Conservation (phyloP, 2,113 vertebrate species). For the Cephalophus harveyi region DNA sequence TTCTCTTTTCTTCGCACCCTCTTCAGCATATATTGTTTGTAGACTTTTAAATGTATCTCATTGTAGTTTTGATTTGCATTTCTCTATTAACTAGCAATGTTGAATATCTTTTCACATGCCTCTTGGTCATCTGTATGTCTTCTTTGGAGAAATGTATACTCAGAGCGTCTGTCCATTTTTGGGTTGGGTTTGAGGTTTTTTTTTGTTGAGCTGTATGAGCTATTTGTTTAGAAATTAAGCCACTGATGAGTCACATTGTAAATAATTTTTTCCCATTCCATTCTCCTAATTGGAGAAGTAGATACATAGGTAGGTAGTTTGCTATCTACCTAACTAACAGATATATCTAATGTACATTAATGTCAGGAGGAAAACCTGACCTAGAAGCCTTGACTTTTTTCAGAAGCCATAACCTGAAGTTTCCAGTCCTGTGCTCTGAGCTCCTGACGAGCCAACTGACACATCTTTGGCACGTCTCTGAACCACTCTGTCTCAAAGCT, state of each 20-base stretch:
- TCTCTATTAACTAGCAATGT: background rate
- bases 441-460: background rate
- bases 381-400: background rate
- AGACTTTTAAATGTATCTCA: background rate
- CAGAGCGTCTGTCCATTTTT: background rate
- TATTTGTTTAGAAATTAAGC: background rate
- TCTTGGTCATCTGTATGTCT: background rate
- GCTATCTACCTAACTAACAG: background rate
- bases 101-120: background rate
- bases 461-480: background rate
- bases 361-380: background rate
- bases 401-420: background rate
- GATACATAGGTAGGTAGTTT: background rate
- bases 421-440: background rate
- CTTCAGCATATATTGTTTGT: background rate
- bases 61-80: background rate
- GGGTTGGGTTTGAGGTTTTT: background rate
- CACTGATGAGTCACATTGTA: background rate
- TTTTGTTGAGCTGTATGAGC: background rate
- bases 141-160: background rate
- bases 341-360: background rate
- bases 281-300: background rate
- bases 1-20: background rate
- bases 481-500: background rate
- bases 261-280: background rate